Conservation (phyloP, 92 coral and sea anemone species). For the Porites lobata region DNA sequence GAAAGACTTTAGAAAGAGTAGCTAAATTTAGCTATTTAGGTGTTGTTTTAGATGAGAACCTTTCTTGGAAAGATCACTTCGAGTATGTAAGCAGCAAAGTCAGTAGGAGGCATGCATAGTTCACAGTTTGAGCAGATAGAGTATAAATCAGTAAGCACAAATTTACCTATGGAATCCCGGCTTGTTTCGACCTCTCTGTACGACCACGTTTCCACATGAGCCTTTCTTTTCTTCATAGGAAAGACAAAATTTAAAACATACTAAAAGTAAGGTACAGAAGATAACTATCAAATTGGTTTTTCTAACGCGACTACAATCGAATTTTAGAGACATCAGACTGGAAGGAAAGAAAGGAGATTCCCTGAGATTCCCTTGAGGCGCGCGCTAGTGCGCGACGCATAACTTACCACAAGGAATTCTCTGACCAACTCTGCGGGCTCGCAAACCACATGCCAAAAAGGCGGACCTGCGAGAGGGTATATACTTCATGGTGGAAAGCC, state of each 20-base stretch:
- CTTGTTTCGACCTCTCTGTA: slow-evolving; percentile 31
- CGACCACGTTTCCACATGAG: neutral
- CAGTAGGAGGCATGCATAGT: no score
- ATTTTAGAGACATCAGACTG: neutral
- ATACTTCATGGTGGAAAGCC: no score
- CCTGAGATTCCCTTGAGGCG: slow-evolving; percentile 37
- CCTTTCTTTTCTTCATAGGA: neutral
- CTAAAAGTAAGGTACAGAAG: neutral
- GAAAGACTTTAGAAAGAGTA: no score
- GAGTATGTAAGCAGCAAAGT: no score
- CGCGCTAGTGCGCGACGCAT: neutral
- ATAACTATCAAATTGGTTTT: neutral
- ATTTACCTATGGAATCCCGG: slow-evolving; percentile 42
- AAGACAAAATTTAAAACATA: neutral
- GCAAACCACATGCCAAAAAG: slow-evolving; percentile 83
- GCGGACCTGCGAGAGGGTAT: slow-evolving; percentile 85
- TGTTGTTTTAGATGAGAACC: no score
- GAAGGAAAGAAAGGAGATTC: slow-evolving; percentile 15
- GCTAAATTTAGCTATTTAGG: no score
- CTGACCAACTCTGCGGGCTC: slow-evolving; percentile 43
- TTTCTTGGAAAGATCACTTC: no score
- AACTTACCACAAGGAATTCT: slow-evolving; percentile 6
- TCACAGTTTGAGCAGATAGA: no score
- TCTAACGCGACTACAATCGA: neutral
- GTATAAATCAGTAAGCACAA: neutral